Base-by-base conservation (phyloP, 2,888 invertebrate genomes). In the Eupithecia insigniata region DNA sequence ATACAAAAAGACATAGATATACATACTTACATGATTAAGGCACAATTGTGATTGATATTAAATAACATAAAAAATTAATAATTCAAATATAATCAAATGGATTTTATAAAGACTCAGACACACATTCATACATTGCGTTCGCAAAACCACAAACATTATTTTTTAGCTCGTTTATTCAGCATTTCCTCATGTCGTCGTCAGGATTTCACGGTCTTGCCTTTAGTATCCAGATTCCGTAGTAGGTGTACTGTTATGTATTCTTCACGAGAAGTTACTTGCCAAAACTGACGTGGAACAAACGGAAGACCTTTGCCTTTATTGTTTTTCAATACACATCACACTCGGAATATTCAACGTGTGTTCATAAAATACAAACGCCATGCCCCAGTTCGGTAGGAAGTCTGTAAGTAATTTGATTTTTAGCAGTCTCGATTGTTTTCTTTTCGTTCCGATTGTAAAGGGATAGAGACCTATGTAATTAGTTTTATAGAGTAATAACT, bases 281-380 rank as follows among this genome's bases (percentile, higher is more conserved):
- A 64, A 65, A 65, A 55, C 32, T 61, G 46, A 39, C 26, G 68
- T 70, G 28, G 62, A 58, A 69, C 43, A 64, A 70, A 43, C 66
- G 60, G 68, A 73, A 69, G 70, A 65, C 74, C 70, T 43, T 70
- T 70, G 70, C 64, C 71, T 77, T 76, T 72, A 77, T 75, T 26
- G 75, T 73, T 77, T 75, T 69, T 77, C 77, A 77, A 77, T 77
- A 75, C 68, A 61, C 70, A 66, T 51, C 46, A 61, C 66, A 32
- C 39, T 46, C 71, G 70, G 80, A 81, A 82, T 82, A 81, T 79
- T 79, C 74, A 80, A 76, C 76, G 70, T 72, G 74, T 74, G 66
- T 32, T 77, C 75, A 79, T 80, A 77, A 76, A 69, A 64, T 61
- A 75, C 79, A 78, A 36, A 76, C 78, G 76, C 58, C 39, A 28